Evolutionary conservation across 2,797 vertebrate species (phyloP), one percentile per base, ranked within the genome.

Genomic region (Halcyon leucocephala): DNA sequence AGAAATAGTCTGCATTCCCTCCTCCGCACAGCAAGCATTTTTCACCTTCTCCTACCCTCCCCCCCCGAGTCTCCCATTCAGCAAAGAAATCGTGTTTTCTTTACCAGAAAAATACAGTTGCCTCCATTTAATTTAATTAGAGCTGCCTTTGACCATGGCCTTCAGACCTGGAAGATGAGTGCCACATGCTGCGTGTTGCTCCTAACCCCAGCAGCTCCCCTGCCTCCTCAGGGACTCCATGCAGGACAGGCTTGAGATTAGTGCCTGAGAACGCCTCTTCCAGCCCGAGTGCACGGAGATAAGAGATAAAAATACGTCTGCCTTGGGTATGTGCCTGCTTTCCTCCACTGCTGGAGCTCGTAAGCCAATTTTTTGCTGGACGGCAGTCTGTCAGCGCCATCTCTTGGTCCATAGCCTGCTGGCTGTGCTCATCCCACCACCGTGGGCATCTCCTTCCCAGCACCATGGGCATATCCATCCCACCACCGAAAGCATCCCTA

Each of bases 321-420:
- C 49, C 37, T 26, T 17, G 84, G 58, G 22, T 69, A 46, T 26
- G 84, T 0, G 90, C 9, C 20, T 86, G 49, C 14, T 44, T 41
- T 22, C 58, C 46, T 21, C 14, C 3, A 37, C 15, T 25, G 31
- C 12, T 1, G 3, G 64, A 46, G 95, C 37, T 4, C 18, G 24
- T 19, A 74, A 39, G 13, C 4, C 5, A 37, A 9, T n/a, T 58
- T 28, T 73, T 67, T 7, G 22, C 44, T 4, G 55, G 44, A 41
- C 8, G 25, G 48, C 48, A 78, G 96, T 79, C 79, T 95, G 81
- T 66, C 86, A 91, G 96, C 64, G 96, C 98, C 98, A 96, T 91
- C 98, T 98, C 76, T 89, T 90, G 98, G 94, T 20, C 12, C 24
- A 1, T 2, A 11, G 21, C 7, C 24, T 2, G 5, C 2, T 24